Evolutionary conservation across 1,140 invertebrate genomes (phyloP), one percentile per base, ranked within the genome.

Genomic region (Bombyx mandarina): DNA sequence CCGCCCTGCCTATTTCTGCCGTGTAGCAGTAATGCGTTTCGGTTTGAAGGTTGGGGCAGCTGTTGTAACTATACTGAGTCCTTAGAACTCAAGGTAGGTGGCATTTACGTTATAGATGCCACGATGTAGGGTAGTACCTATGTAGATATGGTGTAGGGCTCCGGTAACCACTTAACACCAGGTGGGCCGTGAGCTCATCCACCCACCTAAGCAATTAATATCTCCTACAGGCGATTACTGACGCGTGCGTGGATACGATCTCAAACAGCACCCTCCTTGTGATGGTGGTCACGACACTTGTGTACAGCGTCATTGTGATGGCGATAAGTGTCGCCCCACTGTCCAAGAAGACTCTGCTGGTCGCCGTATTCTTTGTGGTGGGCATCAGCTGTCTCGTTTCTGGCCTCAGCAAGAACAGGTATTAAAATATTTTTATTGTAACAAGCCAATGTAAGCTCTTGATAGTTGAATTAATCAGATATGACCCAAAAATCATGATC

Each of bases 181-280:
- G 12, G 12, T 18, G 12, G 0, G 12, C 12, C 12, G 12, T 18
- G 12, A 18, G 12, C 12, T 18, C 12, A 18, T 18, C 12, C 12
- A 18, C 12, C 12, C 12, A 18, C 12, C 12, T 18, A 18, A 56
- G 9, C 8, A 22, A 49, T 1, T 42, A 35, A 52, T 3, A 45
- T 45, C 9, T 26, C 7, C 47, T 5, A 45, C 71, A 82, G 79
- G 74, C 73, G 0, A 52, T 49, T 6, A 50, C 55, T 8, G 35
- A 51, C 7, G 51, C 45, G 8, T 84, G 81, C 49, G 54, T 65
- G 8, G 76, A 79, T 52, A 62, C 57, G 6, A 81, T 84, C 26
- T 81, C 79, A 0, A 45, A 65, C 7, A 63, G 69, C 18, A 75
- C 79, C 0, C 82, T 79, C 66, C 62, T 67, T 45, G 75, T 84